Base-by-base conservation (phyloP, 2,797 vertebrate species). In the Poeciliopsis turneri region DNA sequence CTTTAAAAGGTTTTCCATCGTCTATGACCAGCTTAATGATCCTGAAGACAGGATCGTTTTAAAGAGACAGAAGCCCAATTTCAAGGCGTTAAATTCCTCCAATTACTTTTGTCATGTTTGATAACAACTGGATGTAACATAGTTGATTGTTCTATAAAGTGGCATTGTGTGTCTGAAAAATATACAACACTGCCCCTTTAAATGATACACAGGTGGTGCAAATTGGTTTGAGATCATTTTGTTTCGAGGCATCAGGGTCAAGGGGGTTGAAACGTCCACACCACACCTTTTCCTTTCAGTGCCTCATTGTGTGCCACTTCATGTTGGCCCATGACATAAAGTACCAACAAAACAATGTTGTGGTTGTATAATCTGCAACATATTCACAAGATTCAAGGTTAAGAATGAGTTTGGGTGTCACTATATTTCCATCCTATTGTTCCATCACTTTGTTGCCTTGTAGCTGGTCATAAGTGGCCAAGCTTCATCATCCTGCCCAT, bases 401-500 rank as follows among this genome's bases (percentile, higher is more conserved):
- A 68, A 68, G 36, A 68, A 41, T 3, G 64, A 0, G 16, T 66
- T 68, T 68, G 64, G 23, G 6, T 68, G 64, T 43, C 66, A 43
- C 5, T 43, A 43, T 41, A 43, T 43, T 43, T 43, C 12, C 25
- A 12, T n/a, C 16, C 39, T 23, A 69, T 69, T 75, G 76, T 78
- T 82, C 79, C 30, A 30, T 55, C 5, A 18, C 76, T 23, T 72
- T 70, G 28, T 59, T 76, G 78, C 53, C 59, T 23, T 57, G 69
- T 80, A 85, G 78, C 75, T n/a, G 57, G 77, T 81, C 64, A 82
- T 73, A 72, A 86, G 83, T 75, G 72, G 47, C 80, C 68, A 39
- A 41, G 77, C 84, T 78, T 85, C 82, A 74, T 64, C 13, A 28
- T 75, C 55, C 13, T 47, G 30, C 78, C 86, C 79, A 77, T 76